Evolutionary conservation across 2,888 invertebrate species (phyloP), one percentile per base, ranked within the genome.

Genomic region (Hololepta plana): DNA sequence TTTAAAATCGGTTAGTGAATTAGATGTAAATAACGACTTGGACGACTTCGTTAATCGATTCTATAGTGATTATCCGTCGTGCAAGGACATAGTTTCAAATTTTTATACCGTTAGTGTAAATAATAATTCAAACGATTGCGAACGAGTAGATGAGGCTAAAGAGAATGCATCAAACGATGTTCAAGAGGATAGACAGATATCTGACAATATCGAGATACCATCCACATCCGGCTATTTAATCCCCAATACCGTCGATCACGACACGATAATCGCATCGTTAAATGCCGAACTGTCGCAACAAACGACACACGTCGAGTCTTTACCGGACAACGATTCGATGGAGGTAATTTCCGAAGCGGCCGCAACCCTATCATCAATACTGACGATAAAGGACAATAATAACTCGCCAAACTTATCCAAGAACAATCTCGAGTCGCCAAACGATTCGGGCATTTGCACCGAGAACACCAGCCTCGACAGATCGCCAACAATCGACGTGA

Each of bases 401-500:
- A 13, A 24, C 5, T 10, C 7, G 33, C 39, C 32, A 24, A 34
- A 24, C 5, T 10, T 7, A 33, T 39, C 32, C 21, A 34, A 30
- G 20, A 55, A 47, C 8, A 34, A 32, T 26, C 32, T 46, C 15
- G 51, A 51, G 27, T 55, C 55, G 14, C 61, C 62, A 12, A 57
- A 59, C 6, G 74, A 75, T 45, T 74, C 74, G 0, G 74, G 75
- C 1, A 70, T 75, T 25, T 72, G 73, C 42, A 75, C 75, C 12
- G 75, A 74, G 46, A 75, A 72, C 35, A 73, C 74, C 15, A 73
- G 73, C 39, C 50, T 74, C 42, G 69, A 70, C 46, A 53, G 68
- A 41, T 67, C 68, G 6, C 69, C 70, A 1, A 69, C 66, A 31
- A 53, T 64, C 2, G 67, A 70, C 30, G 50, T 58, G 28, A 56